Evolutionary conservation across 2,113 vertebrate genomes (phyloP).

Genomic region (Pterophyllum scalare): DNA sequence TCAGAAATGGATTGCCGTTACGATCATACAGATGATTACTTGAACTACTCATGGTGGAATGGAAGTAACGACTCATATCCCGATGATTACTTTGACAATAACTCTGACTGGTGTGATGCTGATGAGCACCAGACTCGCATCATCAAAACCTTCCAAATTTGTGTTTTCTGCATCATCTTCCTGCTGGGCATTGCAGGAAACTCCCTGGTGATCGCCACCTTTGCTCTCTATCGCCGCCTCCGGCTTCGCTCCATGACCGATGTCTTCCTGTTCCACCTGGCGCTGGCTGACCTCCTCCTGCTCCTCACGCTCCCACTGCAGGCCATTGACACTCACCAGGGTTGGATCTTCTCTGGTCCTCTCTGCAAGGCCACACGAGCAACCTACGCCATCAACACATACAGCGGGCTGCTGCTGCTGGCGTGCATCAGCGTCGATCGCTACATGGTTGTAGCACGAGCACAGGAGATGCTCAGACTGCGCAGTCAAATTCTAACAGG

Average conservation of each 20-base stretch:
- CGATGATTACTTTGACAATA: not conserved
- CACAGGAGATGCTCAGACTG: conserved; percentile 66
- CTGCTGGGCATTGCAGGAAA: conserved; percentile 86
- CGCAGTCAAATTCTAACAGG: conserved; percentile 57
- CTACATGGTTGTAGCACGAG: conserved; percentile 86
- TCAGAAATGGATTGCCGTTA: not conserved
- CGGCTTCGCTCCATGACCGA: conserved; percentile 84
- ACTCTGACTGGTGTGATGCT: conserved; percentile 75
- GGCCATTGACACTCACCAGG: conserved; percentile 56
- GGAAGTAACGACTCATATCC: rapidly evolving
- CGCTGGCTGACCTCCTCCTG: conserved; percentile 89
- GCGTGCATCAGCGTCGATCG: conserved; percentile 92
- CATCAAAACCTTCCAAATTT: conserved; percentile 83
- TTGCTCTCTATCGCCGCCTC: conserved; percentile 76
- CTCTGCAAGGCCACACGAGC: conserved; percentile 83
- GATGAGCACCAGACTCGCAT: conserved; percentile 62
- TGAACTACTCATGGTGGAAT: not conserved
- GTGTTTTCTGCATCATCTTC: conserved; percentile 81
- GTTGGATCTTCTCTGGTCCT: conserved; percentile 74
- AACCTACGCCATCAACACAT: conserved; percentile 88
- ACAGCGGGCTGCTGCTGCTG: conserved; percentile 90
- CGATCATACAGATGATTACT: rapidly evolving
- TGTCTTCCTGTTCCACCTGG: conserved; percentile 88
- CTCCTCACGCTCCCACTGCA: conserved; percentile 87
- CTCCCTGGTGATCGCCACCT: conserved; percentile 88